Percentiles rank a stretch among this genome's conserved stretches.
Evolutionary conservation across 2,888 invertebrate species (phyloP).

Genomic region (Serripes groenlandicus): DNA sequence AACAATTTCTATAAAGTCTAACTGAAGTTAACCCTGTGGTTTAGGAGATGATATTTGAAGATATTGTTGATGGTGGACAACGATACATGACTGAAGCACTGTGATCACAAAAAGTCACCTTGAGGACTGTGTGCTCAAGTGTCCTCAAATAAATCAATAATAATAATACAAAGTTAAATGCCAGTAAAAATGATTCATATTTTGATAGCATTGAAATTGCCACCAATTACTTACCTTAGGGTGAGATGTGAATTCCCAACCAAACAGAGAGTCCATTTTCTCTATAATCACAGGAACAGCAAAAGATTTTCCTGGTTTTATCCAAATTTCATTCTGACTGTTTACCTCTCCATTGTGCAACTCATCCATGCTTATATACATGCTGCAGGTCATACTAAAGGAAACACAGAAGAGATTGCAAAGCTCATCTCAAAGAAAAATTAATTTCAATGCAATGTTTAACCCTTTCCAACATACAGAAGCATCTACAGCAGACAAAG

Average conservation of each 20-base stretch:
- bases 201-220: too few relatives aligned
- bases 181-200: not conserved
- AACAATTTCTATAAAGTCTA: too few relatives aligned
- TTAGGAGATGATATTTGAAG: not conserved
- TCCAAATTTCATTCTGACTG: constrained; percentile 79
- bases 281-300: constrained; percentile 83
- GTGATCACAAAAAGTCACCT: not conserved
- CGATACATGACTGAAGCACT: not conserved
- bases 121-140: not conserved
- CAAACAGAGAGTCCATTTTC: constrained; percentile 77
- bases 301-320: constrained; percentile 84
- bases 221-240: constrained; percentile 86
- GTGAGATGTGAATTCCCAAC: constrained; percentile 85
- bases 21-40: not conserved
- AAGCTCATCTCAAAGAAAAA: too few relatives aligned
- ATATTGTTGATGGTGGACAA: not conserved
- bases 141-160: not conserved
- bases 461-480: too few relatives aligned
- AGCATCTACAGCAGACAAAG: too few relatives aligned
- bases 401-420: constrained; percentile 9
- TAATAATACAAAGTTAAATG: not conserved
- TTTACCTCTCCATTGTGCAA: constrained; percentile 77
- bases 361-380: constrained; percentile 76
- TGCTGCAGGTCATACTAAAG: constrained; percentile 74
- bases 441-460: too few relatives aligned